A percentile compares a stretch with the other conserved stretches of the same genome.
Conservation (phyloP, 1,140 invertebrate genomes). For the Planococcus citri region DNA sequence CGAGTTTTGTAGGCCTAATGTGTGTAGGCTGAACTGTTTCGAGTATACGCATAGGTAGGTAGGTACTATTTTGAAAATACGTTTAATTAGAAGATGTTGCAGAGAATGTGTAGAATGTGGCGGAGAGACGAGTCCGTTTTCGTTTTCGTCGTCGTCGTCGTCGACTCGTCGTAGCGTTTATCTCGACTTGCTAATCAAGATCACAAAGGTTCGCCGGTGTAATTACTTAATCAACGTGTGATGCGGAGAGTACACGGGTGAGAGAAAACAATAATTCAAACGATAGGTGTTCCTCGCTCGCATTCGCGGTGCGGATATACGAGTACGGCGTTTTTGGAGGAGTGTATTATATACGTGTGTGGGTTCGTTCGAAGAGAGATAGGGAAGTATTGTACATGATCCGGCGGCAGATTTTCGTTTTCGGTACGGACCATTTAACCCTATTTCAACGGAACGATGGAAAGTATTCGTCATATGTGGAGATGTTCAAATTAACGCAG, state of each 20-base stretch:
- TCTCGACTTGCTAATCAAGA: background rate
- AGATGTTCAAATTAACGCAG: background rate
- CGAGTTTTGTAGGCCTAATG: too few species aligned
- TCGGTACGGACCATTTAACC: background rate
- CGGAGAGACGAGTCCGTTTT: too few species aligned
- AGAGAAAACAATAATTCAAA: background rate
- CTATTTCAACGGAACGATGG: slow-evolving; percentile 6
- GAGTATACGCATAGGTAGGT: too few species aligned
- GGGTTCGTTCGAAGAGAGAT: background rate
- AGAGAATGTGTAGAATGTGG: too few species aligned
- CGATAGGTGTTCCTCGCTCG: background rate
- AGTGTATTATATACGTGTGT: background rate
- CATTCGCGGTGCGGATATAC: too few species aligned
- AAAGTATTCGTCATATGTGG: slow-evolving; percentile 1
- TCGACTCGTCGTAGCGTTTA: background rate
- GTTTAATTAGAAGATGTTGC: background rate
- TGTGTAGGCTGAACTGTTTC: too few species aligned
- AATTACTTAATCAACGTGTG: background rate
- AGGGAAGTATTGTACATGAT: background rate
- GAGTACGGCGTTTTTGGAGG: too few species aligned
- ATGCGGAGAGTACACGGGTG: background rate
- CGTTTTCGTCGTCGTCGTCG: too few species aligned
- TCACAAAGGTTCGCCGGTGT: slow-evolving; percentile 1
- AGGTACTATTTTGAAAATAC: background rate
- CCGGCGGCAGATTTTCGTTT: background rate